These are phyloP conservation scores for Fundulus diaphanus DNA, from an alignment of 2,797 vertebrate species.

Conservation along the genomic window DNA sequence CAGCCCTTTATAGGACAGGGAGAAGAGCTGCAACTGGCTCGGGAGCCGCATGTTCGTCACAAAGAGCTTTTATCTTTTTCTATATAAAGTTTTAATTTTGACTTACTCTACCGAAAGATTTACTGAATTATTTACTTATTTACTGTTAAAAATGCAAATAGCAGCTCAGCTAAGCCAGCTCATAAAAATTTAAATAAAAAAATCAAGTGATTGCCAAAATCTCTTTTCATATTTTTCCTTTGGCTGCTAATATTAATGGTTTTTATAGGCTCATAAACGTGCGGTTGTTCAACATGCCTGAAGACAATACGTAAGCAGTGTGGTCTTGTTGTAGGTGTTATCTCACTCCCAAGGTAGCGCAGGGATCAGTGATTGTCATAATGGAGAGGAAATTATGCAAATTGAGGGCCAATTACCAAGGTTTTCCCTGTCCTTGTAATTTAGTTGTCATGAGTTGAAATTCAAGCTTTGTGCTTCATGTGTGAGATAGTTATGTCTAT, in stretches of 20 bases:
- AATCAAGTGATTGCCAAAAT: neutral
- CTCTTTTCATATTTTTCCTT: neutral
- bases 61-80: neutral
- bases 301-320: constrained; percentile 43
- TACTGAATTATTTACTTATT: too few species aligned
- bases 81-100: neutral
- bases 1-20: too few species aligned
- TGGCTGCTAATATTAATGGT: neutral
- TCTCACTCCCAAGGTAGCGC: constrained; percentile 27
- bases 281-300: constrained; percentile 15
- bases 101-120: neutral
- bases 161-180: neutral
- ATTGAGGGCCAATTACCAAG: constrained; percentile 32
- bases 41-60: neutral
- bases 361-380: constrained; percentile 55
- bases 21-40: too few species aligned
- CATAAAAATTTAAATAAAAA: neutral
- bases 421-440: constrained; percentile 13
- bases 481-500: neutral
- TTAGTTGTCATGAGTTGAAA: constrained; percentile 22
- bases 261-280: constrained; percentile 8
- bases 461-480: neutral
- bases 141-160: neutral
- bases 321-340: constrained; percentile 56
- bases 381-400: constrained; percentile 52